Base-by-base conservation (phyloP, 2,797 vertebrate genomes). In the Catamblyrhynchus diadema region DNA sequence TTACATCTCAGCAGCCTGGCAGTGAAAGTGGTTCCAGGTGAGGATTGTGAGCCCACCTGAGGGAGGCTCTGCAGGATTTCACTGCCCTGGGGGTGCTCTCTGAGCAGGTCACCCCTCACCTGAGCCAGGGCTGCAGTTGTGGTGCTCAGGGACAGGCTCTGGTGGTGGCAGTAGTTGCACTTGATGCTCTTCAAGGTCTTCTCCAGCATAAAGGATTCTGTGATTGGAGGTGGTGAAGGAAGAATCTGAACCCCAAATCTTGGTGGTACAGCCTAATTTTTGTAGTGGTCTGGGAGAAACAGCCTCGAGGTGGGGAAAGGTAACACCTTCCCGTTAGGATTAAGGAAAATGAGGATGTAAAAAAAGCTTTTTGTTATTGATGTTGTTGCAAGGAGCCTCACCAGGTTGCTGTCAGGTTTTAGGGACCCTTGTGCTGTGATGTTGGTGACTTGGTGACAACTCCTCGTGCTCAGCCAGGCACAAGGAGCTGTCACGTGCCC, bases 141-240 rank as follows among this genome's bases (percentile, higher is more conserved):
- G 71, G 3, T 12, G 67, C 24, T 30, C 1, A 12, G 69, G 75
- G 60, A 22, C 1, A 1, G 51, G 7, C 1, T 13, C 37, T n/a
- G 19, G 12, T 44, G 45, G 4, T 33, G 33, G 2, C 8, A 3
- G 0, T 15, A 13, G 20, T 3, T 53, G 60, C 45, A 39, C 60
- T 41, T 13, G 53, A 3, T 60, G 69, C 33, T 60, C 77, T 45
- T 33, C 4, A 12, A 25, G 60, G 28, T 12, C 45, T 32, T 25
- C 48, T 30, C 50, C 60, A 45, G 0, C 51, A 19, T 13, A 2
- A 66, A 18, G 25, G 25, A 19, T 73, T 45, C 45, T 33, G 44
- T 33, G 39, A 5, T 45, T 2, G 3, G n/a, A n/a, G 30, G 50
- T 32, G 8, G 3, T 2, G 8, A 10, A 3, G 30, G 5, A 8